Percentiles rank a stretch among this genome's conserved stretches.
Evolutionary conservation across 2,113 vertebrate species (phyloP).

Genomic region (Promerops cafer): DNA sequence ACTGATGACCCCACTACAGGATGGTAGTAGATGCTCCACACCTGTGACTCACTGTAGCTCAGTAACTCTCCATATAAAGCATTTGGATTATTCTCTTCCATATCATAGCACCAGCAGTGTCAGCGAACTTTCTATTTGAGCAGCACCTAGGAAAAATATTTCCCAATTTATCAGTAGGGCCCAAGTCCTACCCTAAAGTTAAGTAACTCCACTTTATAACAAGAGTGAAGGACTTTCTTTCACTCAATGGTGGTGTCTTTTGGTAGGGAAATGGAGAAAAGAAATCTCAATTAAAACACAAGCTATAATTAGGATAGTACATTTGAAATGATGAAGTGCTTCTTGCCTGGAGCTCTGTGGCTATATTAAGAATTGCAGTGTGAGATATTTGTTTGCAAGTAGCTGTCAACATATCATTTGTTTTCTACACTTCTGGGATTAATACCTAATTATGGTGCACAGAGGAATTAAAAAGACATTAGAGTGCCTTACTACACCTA

Average conservation of each 20-base stretch:
- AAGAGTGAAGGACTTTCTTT: background rate
- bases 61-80: background rate
- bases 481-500: background rate
- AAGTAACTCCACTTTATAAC: background rate
- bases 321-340: background rate
- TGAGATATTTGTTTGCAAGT: background rate
- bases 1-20: background rate
- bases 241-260: background rate
- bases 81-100: background rate
- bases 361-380: background rate
- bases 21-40: background rate
- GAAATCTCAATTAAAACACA: background rate
- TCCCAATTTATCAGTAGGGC: background rate
- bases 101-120: background rate
- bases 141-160: background rate
- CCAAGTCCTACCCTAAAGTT: background rate
- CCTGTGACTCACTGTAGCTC: background rate
- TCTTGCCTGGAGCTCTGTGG: background rate
- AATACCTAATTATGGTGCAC: background rate
- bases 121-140: background rate
- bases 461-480: background rate
- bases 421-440: background rate
- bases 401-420: background rate
- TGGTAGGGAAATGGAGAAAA: background rate
- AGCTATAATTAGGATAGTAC: background rate